Base-by-base conservation (phyloP, 2,888 invertebrate genomes). In the Ypsolopha scabrella region DNA sequence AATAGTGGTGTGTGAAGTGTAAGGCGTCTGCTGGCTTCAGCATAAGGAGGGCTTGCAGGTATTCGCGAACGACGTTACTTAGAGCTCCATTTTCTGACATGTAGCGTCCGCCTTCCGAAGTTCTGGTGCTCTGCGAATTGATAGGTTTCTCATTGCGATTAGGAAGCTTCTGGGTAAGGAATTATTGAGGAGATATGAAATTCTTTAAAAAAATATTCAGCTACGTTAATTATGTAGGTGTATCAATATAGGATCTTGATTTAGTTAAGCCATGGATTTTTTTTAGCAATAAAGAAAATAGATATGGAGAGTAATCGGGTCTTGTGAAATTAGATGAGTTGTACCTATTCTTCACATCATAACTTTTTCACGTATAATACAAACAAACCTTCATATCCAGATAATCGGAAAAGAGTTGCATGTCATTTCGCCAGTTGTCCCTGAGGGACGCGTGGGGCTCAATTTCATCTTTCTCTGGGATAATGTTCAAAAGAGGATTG, bases 321-420 rank as follows among this genome's bases (percentile, higher is more conserved):
- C 11, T n/a, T 8, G 2, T 43, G 50, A 14, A 37, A 45, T 49
- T 44, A 33, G 14, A 46, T 13, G 34, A 36, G 41, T 48, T 24
- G 41, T 50, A 48, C 38, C 49, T 47, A n/a, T 46, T 47, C 41
- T 50, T 11, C 45, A 7, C 9, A 10, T n/a, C 2, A 14, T 44
- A 11, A 48, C 38, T 44, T 51, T 41, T 34, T 7, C 33, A 46
- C 44, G 10, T 50, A 44, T 38, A 52, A 48, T 41, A 54, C 44
- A 46, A 47, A 24, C 8, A 57, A 72, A 90, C 91, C 85, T 90
- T 90, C 60, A 78, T 85, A 57, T 91, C 90, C 53, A 91, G 70
- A 69, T 88, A 91, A 65, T 88, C 87, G 0, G 91, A 90, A 35
- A 89, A 70, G 50, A 90, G 64, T 65, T 91, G 88, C 54, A 91